Evolutionary conservation across 30 jellyfish, hydroid and myxozoan species (phyloP).

Genomic region (Chrysaora quinquecirrha): DNA sequence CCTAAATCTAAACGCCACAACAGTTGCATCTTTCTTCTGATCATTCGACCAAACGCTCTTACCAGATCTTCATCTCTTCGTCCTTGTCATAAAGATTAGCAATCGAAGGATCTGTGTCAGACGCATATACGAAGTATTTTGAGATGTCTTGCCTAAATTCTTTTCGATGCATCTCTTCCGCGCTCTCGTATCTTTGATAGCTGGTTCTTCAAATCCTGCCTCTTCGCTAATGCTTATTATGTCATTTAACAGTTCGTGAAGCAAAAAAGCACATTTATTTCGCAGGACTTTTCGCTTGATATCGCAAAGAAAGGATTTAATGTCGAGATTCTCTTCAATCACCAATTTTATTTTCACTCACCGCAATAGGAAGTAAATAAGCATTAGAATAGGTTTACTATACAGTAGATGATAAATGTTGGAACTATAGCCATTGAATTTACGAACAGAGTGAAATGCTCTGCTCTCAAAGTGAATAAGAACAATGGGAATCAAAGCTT

Average conservation of each 20-base stretch:
- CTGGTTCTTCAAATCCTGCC: neutral
- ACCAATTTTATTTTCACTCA: neutral
- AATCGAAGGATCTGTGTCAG: neutral
- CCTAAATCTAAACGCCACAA: no score
- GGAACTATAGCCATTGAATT: neutral
- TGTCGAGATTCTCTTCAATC: neutral
- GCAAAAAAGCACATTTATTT: neutral
- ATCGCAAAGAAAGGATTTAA: neutral
- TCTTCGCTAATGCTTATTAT: neutral
- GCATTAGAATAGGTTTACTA: neutral
- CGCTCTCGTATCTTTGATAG: neutral
- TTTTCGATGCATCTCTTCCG: neutral
- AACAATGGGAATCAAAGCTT: neutral
- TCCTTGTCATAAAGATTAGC: neutral
- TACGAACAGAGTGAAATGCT: neutral
- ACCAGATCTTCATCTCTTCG: neutral
- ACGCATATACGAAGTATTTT: neutral
- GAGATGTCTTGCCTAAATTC: neutral
- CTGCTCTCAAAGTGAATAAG: neutral
- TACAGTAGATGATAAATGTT: neutral
- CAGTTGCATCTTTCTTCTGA: neutral
- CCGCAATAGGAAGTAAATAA: neutral
- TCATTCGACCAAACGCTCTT: neutral
- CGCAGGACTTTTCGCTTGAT: neutral
- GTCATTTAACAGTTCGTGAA: constrained; percentile 9